Base-by-base conservation (phyloP, 1,140 invertebrate species). In the Chelonus insularis region DNA sequence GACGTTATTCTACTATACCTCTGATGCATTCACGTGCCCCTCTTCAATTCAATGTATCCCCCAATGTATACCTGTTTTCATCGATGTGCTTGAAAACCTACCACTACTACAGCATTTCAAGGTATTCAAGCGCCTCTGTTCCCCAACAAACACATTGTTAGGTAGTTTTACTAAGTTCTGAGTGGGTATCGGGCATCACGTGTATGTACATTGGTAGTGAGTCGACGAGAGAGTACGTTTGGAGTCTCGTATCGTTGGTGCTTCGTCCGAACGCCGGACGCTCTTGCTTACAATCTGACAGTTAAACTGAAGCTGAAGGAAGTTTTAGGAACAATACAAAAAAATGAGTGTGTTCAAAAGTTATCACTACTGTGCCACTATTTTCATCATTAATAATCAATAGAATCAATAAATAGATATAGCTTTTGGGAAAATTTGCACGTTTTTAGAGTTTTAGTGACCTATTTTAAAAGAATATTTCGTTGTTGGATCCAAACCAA, bases 221-320 rank as follows among this genome's bases (percentile, higher is more conserved):
- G 52, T 39, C 52, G 6, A 16, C 52, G 29, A 25, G 25, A 55
- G 39, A 61, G 41, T 48, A 47, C 14, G 52, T 45, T 32, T 34
- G 37, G 39, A 14, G 51, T 39, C 25, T 37, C 21, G n/a, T 18
- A 34, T 59, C 32, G 29, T 32, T 59, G 18, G 37, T 29, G 39
- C 21, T 41, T 29, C 18, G 57, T 18, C 23, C 57, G 51, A 59
- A 11, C 50, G 59, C 50, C 51, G 59, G 50, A 54, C 59, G 52
- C 50, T 55, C 50, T 55, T 51, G 59, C 43, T 56, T 37, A 61
- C 59, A 55, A 61, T 54, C 59, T 61, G 36, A 54, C 51, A 43
- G 14, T 12, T 12, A 23, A 16, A 11, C n/a, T n/a, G n/a, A n/a
- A n/a, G n/a, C n/a, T n/a, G n/a, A n/a, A n/a, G n/a, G n/a, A n/a